Evolutionary conservation across 2,113 vertebrate genomes (phyloP).

Genomic region (Arvicanthis niloticus): DNA sequence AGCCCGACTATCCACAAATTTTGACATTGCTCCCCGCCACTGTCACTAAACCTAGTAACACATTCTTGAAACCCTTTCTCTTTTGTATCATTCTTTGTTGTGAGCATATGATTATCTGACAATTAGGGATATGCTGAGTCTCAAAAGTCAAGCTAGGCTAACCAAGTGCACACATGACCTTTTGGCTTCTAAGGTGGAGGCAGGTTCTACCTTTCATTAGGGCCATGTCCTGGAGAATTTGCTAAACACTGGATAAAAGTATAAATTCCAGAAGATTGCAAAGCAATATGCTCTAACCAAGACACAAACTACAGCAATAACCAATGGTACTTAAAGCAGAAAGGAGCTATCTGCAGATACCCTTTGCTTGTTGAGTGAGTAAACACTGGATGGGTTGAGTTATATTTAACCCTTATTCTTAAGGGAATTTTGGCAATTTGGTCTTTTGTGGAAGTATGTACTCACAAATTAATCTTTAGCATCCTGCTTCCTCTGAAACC

Average conservation of each 20-base stretch:
- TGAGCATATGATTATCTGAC: background rate
- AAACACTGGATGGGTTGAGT: background rate
- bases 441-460: background rate
- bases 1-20: background rate
- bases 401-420: background rate
- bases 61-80: background rate
- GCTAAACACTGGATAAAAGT: background rate
- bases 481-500: background rate
- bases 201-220: background rate
- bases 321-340: background rate
- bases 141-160: background rate
- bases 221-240: background rate
- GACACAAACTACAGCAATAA: background rate
- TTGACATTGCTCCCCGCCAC: accelerated
- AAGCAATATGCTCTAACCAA: background rate
- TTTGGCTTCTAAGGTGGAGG: background rate
- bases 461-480: background rate
- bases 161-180: background rate
- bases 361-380: background rate
- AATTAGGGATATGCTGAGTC: background rate
- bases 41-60: background rate
- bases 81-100: background rate
- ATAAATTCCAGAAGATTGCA: background rate
- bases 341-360: background rate
- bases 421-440: background rate